Evolutionary conservation across 2,113 vertebrate genomes (phyloP), one percentile per base, ranked within the genome.

Genomic region (Myotis yumanensis): DNA sequence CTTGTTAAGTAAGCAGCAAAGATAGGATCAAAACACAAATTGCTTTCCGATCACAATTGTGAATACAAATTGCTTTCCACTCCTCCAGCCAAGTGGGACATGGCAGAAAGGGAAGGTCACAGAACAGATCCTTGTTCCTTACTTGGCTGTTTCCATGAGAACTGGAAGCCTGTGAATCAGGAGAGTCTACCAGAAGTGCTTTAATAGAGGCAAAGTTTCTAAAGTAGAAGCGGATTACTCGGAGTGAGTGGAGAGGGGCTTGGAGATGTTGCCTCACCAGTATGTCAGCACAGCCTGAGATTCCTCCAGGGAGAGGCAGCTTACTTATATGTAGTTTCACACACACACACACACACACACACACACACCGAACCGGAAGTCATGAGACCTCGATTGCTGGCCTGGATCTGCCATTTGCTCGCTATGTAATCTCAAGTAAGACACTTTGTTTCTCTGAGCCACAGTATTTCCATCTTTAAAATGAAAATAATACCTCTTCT

Each of bases 341-440:
- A 52, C 35, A 30, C 30, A 68, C 40, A 52, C 35, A 66, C 40
- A 51, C 35, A 68, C 40, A 52, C 35, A 68, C 43, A 52, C 32
- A 68, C 43, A 37, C 35, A 68, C 43, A 52, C 25, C 1, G 37
- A 87, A 59, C 30, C 71, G 14, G 18, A n/a, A 90, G 83, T 79
- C 48, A 23, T 35, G 54, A 81, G 68, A 82, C 77, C 81, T 94
- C 46, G 11, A 83, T 91, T 96, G 37, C 32, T 94, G 86, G 71
- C 86, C 86, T 94, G 66, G 52, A 92, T 80, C 37, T 92, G 85
- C 57, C 71, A 90, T n/a, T 88, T 88, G 25, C 80, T 71, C 64
- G 77, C 79, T 87, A 9, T 73, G 20, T 95, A 75, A 95, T 80
- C 59, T 82, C 28, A 68, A 85, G 12, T 37, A 48, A 76, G 59